Base-by-base conservation (phyloP, 35 echinoderm and acorn worm species). In the Diadema setosum region DNA sequence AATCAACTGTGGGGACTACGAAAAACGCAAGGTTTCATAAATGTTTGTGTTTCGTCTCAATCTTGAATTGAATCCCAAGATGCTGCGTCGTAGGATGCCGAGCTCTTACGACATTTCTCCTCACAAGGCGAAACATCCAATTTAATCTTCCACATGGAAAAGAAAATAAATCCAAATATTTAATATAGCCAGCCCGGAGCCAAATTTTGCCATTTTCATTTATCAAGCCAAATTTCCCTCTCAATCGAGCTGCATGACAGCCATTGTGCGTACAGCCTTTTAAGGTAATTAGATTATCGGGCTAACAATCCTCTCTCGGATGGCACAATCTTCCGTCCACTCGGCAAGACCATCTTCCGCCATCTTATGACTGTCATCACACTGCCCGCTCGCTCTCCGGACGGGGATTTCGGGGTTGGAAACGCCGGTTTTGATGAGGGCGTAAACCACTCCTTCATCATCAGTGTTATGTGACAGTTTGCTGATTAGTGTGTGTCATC, bases 141-240 rank as follows among this genome's bases (percentile, higher is more conserved):
- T 78, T 78, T 78, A 78, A 78, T 78, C 44, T 41, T 34, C 73
- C 35, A 78, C 73, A 78, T 78, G 39, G 73, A n/a, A 78, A 78
- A n/a, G n/a, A n/a, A 78, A 78, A 78, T 78, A 78, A 78, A 78
- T 78, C 73, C 73, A 78, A 78, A 78, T 78, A 78, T 78, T 78
- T 78, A 78, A 78, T 78, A 78, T 44, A 78, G 73, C 27, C 73
- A 44, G 73, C 73, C 73, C 40, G 73, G 73, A 78, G 73, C 73
- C 73, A 78, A 78, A 78, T 78, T 78, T 78, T 78, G 73, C 73
- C 73, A 78, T 78, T 78, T 78, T 78, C 73, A 78, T 78, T 78
- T 78, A 78, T 78, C 73, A 78, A 78, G 44, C 73, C 73, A 78
- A 78, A 78, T 78, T 78, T 78, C 37, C 27, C 40, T 44, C 73